phyloP scores from a whole-genome alignment of 2,113 vertebrate genomes.

The Drymodes brunneopygia region DNA sequence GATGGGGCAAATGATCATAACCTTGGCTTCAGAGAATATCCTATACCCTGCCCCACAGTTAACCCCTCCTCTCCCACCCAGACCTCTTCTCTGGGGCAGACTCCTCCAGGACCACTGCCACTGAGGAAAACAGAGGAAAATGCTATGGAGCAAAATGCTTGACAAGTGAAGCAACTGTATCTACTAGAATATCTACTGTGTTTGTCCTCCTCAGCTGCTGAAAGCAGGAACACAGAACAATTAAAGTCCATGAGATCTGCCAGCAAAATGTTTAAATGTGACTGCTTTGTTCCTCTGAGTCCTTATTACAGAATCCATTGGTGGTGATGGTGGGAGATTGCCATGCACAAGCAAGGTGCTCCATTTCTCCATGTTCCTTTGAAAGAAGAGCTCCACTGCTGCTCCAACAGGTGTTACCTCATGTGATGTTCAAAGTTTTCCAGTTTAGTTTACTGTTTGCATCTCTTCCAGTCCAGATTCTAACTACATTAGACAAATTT shows the following conservation, averaged over 20 bases:
- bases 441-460: neutral
- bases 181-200: neutral
- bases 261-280: neutral
- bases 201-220: neutral
- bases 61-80: neutral
- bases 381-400: neutral
- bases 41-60: fast-evolving
- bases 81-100: neutral
- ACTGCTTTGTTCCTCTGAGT: neutral
- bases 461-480: neutral
- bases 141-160: neutral
- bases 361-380: neutral
- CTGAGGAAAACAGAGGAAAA: neutral
- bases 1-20: neutral
- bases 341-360: neutral
- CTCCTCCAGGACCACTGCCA: neutral
- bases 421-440: neutral
- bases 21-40: neutral
- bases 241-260: neutral
- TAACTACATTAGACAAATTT: neutral
- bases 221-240: neutral
- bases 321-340: neutral
- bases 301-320: neutral
- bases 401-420: neutral
- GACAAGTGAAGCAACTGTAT: neutral